Evolutionary conservation across 2,888 invertebrate genomes (phyloP).

Genomic region (Suillia variegata): DNA sequence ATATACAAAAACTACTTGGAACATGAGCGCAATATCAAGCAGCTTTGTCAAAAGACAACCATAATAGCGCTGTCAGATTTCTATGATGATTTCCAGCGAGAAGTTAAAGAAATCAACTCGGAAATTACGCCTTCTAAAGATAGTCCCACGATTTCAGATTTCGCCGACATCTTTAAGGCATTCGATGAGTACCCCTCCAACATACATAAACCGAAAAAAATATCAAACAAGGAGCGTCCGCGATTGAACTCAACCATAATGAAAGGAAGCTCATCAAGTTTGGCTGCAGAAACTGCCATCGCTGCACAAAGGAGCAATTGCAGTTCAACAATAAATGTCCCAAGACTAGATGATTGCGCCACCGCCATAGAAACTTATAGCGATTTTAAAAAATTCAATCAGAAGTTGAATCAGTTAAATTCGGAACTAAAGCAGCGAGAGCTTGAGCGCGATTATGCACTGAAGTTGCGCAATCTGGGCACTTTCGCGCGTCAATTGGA

Average conservation of each 20-base stretch:
- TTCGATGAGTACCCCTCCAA: conserved; percentile 52
- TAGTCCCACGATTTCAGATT: conserved; percentile 37
- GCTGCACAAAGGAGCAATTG: neutral
- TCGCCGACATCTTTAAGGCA: conserved; percentile 44
- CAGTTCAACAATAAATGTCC: conserved; percentile 23
- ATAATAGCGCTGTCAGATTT: conserved; percentile 41
- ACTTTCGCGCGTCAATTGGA: conserved; percentile 48
- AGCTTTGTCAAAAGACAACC: conserved; percentile 40
- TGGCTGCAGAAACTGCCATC: conserved; percentile 15
- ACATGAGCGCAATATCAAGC: conserved; percentile 36
- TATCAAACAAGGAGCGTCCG: conserved; percentile 36
- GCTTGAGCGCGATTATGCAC: conserved; percentile 33
- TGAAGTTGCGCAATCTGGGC: conserved; percentile 39
- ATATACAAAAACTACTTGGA: conserved; percentile 28
- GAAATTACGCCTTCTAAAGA: conserved; percentile 33
- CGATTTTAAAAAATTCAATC: conserved; percentile 46
- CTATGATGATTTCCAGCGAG: conserved; percentile 38
- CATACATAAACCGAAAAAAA: conserved; percentile 39
- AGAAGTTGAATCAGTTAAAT: conserved; percentile 37
- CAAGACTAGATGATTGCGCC: conserved; percentile 32
- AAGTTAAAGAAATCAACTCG: conserved; percentile 33
- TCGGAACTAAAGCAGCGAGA: conserved; percentile 32
- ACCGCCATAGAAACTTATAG: conserved; percentile 38
- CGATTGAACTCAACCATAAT: conserved; percentile 39
- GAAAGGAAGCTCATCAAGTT: conserved; percentile 25